Evolutionary conservation across 2,888 invertebrate genomes (phyloP), one percentile per base, ranked within the genome.

Genomic region (Rhagium mordax): DNA sequence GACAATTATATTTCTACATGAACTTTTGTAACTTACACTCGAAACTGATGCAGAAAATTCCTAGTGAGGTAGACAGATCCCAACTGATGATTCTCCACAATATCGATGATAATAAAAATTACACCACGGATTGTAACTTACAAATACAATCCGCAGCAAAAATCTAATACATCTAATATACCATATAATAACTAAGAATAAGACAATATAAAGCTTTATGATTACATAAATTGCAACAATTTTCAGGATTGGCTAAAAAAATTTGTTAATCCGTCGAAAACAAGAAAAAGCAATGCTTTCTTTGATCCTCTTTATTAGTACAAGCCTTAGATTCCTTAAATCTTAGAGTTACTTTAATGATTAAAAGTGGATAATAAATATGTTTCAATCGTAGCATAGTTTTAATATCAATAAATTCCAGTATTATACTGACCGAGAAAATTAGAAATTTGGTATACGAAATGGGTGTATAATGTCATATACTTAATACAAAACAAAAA

Each of bases 111-210:
- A 81, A 82, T 78, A 81, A 78, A 79, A 73, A 71, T 79, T 74
- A 81, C 81, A 84, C 87, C 83, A 85, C 85, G 83, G 84, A 85
- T 84, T 85, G 86, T 88, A 88, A 88, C 88, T 88, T 88, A 88
- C 88, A 87, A 88, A 87, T 87, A 88, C 88, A 85, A 85, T 83
- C 86, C 85, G 87, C 81, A 81, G 86, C 82, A 80, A 79, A 75
- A 70, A 74, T 67, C 66, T 74, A 77, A 64, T 53, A 74, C 74
- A 79, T 76, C 79, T 81, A 82, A 78, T 78, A 76, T 79, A 74
- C 75, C 72, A 82, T 75, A 79, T 72, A 76, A 72, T 75, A 71
- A 75, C 76, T 79, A 76, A 73, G 67, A 69, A 77, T 71, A 72
- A 78, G 70, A 73, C 41, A 70, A 60, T 66, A 27, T 20, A 70